Base-by-base conservation (phyloP, 2,888 invertebrate species). In the Cotesia congregata region DNA sequence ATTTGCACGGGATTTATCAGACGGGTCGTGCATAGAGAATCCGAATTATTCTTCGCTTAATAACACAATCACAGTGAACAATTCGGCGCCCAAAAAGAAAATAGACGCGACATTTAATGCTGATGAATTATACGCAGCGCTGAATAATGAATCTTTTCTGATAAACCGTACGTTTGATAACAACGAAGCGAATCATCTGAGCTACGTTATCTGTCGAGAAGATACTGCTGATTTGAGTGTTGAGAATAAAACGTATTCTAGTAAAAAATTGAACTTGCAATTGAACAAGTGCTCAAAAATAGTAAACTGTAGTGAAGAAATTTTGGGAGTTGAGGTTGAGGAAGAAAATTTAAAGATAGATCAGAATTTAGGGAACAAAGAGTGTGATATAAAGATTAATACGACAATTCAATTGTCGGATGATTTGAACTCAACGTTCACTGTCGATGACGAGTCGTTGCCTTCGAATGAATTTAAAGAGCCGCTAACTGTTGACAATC, bases 21-120 rank as follows among this genome's bases (percentile, higher is more conserved):
- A 82, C 67, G 74, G 79, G n/a, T 82, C 81, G 1, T 74, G 79
- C 0, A 38, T 79, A 5, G 77, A 79, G 17, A 80, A 78, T 20
- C 38, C 50, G 12, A 72, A 72, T 62, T 77, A 75, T 65, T 65
- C 62, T 15, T 30, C 62, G 17, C n/a, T 30, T 38, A 61, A 70
- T 67, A 7, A 73, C 3, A 30, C 20, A 6, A 4, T 15, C 12
- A 60, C 59, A 6, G 12, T 17, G 12, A 61, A 60, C 40, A 12
- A 67, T n/a, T 39, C 30, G 12, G 4, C 40, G 41, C n/a, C 62
- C 12, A 1, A 77, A 20, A 38, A 68, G 7, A 72, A 41, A 30
- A 75, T 75, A 15, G 41, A 72, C 30, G 9, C 61, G 20, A 71
- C 68, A 17, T 72, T 76, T 7, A 72, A 39, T 1, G 17, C 67